Evolutionary conservation across 2,888 invertebrate species (phyloP), one percentile per base, ranked within the genome.

Genomic region (Nomada flava): DNA sequence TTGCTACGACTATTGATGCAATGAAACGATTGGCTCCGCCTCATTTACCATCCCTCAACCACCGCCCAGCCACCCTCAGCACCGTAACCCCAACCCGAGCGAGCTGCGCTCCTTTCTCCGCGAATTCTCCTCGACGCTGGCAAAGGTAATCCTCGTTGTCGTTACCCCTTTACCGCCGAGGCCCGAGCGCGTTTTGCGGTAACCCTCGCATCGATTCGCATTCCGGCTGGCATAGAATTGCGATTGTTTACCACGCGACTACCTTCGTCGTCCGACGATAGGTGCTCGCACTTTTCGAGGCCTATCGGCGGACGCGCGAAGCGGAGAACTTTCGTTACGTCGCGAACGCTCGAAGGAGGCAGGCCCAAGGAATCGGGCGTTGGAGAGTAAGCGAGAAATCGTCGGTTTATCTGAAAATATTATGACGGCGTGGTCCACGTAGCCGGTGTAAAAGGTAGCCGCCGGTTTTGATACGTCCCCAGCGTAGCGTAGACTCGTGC

Each of bases 11-110:
- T 93, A 93, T 93, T 92, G 93, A 93, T 93, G 93, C 93, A 93
- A 93, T 93, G 93, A 93, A 93, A 93, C 93, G 93, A 93, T 93
- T 93, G 93, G 93, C 91, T 92, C 90, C 92, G 93, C 92, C 93
- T 93, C 93, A 93, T 93, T 93, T 93, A 91, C 92, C 88, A 89
- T 87, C 90, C 90, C 89, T 36, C 36, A 36, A 36, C 36, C 36
- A 36, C 36, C 36, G 36, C 36, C 36, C 36, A 36, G 47, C 11
- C 15, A 47, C 47, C 47, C 47, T 15, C 13, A 3, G 11, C 47
- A 47, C 47, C 47, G 13, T 47, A 13, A 15, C 86, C 50, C 60
- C 59, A 71, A 73, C 82, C 72, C 70, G 77, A 71, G 64, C 75
- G 63, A 78, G 76, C 55, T 5, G 20, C 26, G 2, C 79, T 80